Evolutionary conservation across 2,888 invertebrate species (phyloP).

Genomic region (Eurytoma adleriae): DNA sequence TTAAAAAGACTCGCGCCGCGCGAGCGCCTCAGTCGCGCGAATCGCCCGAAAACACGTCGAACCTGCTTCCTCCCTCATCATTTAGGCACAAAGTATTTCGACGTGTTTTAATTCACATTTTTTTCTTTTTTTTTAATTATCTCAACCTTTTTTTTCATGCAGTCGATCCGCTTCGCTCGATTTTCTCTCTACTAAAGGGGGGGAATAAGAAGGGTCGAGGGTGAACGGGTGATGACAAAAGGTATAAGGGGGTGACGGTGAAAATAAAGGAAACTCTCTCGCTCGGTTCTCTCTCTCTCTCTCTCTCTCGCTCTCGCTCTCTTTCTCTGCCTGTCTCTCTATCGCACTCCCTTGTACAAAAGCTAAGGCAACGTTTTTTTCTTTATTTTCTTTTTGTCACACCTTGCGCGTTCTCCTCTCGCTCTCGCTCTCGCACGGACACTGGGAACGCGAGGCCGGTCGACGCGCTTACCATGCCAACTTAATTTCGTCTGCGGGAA

Average conservation of each 20-base stretch:
- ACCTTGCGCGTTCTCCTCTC: slow-evolving; percentile 7
- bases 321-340: slow-evolving; percentile 49
- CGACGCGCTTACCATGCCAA: neutral
- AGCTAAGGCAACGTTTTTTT: slow-evolving; percentile 71
- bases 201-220: neutral
- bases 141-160: slow-evolving; percentile 3
- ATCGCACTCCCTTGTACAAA: slow-evolving; percentile 67
- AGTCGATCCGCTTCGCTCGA: neutral
- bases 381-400: slow-evolving; percentile 39
- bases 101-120: slow-evolving; percentile 10
- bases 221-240: neutral
- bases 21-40: slow-evolving; percentile 29
- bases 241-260: neutral
- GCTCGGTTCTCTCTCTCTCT: slow-evolving; percentile 35
- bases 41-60: slow-evolving; percentile 41
- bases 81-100: slow-evolving; percentile 50
- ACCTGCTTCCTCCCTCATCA: slow-evolving; percentile 18
- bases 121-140: neutral
- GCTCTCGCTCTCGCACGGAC: slow-evolving; percentile 1
- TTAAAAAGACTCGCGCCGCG: slow-evolving; percentile 32
- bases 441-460: neutral
- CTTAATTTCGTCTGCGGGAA: neutral
- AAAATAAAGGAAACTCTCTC: slow-evolving; percentile 18
- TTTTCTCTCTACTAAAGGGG: slow-evolving; percentile 6
- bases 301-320: slow-evolving; percentile 54